A percentile compares a stretch with the other conserved stretches of the same genome.
Evolutionary conservation across 2,888 invertebrate genomes (phyloP).

Genomic region (Heliconius hortense): DNA sequence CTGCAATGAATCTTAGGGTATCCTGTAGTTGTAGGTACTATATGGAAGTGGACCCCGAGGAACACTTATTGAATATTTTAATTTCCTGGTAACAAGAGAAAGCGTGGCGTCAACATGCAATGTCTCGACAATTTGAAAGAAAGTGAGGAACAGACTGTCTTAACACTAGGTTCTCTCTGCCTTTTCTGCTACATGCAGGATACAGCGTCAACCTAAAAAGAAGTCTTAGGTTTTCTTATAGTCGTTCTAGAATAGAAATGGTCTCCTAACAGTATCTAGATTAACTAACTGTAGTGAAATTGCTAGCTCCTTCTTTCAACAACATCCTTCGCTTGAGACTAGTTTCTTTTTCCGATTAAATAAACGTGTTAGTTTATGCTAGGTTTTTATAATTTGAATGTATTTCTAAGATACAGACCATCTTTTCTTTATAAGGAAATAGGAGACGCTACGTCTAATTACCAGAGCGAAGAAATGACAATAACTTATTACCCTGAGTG

Average conservation of each 20-base stretch:
- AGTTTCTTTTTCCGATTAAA: background rate
- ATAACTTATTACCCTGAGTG: background rate
- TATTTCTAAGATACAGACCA: background rate
- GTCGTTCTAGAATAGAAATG: background rate
- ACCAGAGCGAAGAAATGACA: no score
- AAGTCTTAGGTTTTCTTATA: background rate
- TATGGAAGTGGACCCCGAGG: no score
- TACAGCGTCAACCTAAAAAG: background rate
- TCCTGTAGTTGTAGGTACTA: background rate
- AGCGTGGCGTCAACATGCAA: background rate
- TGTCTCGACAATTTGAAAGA: no score
- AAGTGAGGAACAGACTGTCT: no score
- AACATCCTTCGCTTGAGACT: background rate
- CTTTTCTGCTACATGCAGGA: background rate
- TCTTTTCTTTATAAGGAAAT: background rate
- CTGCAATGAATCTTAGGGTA: slow-evolving; percentile 5
- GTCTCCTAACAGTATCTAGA: background rate
- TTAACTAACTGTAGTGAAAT: slow-evolving; percentile 1
- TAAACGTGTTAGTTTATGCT: background rate
- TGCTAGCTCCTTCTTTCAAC: background rate
- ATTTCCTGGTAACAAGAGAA: background rate
- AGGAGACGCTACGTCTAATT: background rate
- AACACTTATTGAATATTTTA: no score
- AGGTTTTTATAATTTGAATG: background rate
- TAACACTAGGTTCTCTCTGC: no score